Conservation (phyloP, 2,888 invertebrate species). For the Zaprionus bogoriensis region DNA sequence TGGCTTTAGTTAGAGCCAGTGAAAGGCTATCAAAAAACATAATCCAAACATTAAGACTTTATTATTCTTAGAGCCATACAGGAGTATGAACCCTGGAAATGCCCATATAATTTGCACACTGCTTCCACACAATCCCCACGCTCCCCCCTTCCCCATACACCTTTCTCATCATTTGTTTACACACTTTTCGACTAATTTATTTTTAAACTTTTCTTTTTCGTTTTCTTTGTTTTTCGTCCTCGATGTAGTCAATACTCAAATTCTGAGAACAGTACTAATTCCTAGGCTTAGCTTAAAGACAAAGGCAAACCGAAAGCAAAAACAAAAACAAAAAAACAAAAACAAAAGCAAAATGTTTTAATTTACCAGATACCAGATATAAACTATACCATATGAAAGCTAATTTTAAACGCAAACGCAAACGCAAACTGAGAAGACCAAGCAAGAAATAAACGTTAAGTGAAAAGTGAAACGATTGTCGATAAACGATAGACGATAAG, state of each 20-base stretch:
- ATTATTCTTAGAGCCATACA: too few species aligned
- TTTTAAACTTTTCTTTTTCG: conserved; percentile 56
- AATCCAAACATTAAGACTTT: too few species aligned
- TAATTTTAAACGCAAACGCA: background rate
- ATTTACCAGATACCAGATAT: conserved; percentile 8
- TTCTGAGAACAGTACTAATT: conserved; percentile 73
- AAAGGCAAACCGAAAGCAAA: conserved; percentile 25
- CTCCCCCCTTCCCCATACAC: background rate
- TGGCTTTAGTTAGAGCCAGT: too few species aligned
- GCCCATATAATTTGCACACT: conserved; percentile 27
- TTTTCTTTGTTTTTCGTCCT: conserved; percentile 47
- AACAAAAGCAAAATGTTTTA: conserved; percentile 14
- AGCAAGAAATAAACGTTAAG: conserved; percentile 17
- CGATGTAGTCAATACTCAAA: conserved; percentile 78
- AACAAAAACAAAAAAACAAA: conserved; percentile 21
- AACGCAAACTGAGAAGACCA: background rate
- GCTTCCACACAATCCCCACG: too few species aligned
- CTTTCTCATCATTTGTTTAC: conserved; percentile 29
- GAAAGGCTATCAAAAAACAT: too few species aligned
- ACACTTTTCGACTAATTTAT: conserved; percentile 54
- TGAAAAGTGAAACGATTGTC: background rate
- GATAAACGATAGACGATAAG: background rate
- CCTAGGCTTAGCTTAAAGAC: conserved; percentile 57
- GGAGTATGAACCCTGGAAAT: too few species aligned
- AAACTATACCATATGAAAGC: conserved; percentile 5